Evolutionary conservation across 1,140 invertebrate genomes (phyloP).

Genomic region (Lordiphosa mommai): DNA sequence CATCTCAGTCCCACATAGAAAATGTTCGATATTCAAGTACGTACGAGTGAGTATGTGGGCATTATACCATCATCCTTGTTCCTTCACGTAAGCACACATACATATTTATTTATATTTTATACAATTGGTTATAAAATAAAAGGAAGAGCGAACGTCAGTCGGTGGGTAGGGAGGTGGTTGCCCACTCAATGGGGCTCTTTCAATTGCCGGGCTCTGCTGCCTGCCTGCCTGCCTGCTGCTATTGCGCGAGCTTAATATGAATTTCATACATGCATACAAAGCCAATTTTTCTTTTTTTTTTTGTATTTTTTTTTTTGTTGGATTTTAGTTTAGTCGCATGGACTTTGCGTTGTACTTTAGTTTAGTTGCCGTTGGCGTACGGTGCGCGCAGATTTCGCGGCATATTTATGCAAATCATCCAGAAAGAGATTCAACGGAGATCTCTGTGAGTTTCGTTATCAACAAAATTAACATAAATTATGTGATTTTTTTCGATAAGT

Average conservation of each 20-base stretch:
- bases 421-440: conserved; percentile 1
- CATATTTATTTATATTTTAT: conserved; percentile 22
- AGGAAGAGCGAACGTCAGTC: conserved; percentile 10
- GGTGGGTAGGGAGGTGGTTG: conserved; percentile 31
- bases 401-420: conserved; percentile 1
- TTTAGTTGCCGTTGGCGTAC: conserved; percentile 70
- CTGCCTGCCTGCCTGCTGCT: conserved; percentile 2
- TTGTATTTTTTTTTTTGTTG: conserved; percentile 24
- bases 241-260: conserved; percentile 54
- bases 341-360: conserved; percentile 71
- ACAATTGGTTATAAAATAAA: conserved; percentile 37
- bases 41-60: background rate
- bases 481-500: background rate
- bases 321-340: conserved; percentile 71
- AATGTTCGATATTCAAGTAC: conserved; percentile 4
- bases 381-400: conserved; percentile 64
- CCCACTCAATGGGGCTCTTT: conserved; percentile 51
- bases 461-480: background rate
- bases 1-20: conserved; percentile 13
- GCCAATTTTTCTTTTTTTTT: conserved; percentile 43
- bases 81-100: background rate
- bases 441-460: conserved; percentile 8
- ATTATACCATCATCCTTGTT: background rate
- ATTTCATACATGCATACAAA: conserved; percentile 73
- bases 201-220: conserved; percentile 34